Percentiles rank a stretch among this genome's conserved stretches.
Evolutionary conservation across 2,888 invertebrate species (phyloP).

Genomic region (Apodemia duryi): DNA sequence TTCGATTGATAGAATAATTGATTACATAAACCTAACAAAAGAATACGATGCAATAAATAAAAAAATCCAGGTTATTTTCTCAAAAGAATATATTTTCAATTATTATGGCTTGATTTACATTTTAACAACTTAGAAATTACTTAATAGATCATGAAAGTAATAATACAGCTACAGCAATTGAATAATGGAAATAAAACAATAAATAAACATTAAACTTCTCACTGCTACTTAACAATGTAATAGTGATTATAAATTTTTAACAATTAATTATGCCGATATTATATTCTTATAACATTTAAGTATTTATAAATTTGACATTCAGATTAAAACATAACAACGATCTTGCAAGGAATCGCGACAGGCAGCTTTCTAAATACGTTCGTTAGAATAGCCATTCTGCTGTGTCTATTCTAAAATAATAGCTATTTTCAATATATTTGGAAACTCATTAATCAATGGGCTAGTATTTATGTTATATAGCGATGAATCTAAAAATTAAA

Average conservation of each 20-base stretch:
- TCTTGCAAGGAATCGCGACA: background rate
- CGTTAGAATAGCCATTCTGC: background rate
- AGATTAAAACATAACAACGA: constrained; percentile 7
- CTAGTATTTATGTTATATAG: background rate
- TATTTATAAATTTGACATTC: constrained; percentile 50
- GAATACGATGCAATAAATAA: constrained; percentile 17
- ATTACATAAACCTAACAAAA: no score
- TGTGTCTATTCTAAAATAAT: no score
- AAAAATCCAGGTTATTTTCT: constrained; percentile 51
- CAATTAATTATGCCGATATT: constrained; percentile 73
- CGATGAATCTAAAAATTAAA: background rate
- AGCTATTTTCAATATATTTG: background rate
- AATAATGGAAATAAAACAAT: constrained; percentile 66
- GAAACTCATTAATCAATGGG: background rate
- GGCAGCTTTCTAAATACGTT: constrained; percentile 1
- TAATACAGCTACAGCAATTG: constrained; percentile 72
- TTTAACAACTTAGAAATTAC: constrained; percentile 78
- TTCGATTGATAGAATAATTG: no score
- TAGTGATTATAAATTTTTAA: constrained; percentile 68
- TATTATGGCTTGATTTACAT: constrained; percentile 79
- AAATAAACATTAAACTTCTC: constrained; percentile 72
- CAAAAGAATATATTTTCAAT: constrained; percentile 79
- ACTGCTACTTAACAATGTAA: constrained; percentile 75
- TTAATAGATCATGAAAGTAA: constrained; percentile 72
- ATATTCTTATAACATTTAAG: constrained; percentile 47